Conservation (phyloP, 2,888 invertebrate genomes). For the Zootermopsis nevadensis region DNA sequence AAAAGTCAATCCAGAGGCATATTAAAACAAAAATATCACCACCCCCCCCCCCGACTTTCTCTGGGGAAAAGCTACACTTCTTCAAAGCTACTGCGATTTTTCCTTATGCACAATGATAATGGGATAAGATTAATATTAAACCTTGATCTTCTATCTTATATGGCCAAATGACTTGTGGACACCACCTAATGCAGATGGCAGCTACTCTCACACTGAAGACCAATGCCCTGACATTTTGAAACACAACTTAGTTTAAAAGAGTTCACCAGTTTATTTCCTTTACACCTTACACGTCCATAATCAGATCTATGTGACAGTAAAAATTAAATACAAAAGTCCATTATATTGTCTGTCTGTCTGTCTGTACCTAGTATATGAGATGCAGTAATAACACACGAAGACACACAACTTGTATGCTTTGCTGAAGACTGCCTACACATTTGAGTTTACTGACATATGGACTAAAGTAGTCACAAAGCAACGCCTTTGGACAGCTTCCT, state of each 20-base stretch:
- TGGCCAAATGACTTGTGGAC: too few species aligned
- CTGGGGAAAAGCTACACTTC: too few species aligned
- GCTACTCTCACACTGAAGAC: too few species aligned
- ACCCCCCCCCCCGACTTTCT: too few species aligned
- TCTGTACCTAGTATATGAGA: constrained; percentile 24
- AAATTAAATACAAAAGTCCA: constrained; percentile 52
- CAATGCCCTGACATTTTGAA: background rate
- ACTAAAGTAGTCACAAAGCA: background rate
- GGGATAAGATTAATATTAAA: too few species aligned
- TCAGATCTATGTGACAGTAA: constrained; percentile 51
- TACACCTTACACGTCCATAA: constrained; percentile 44
- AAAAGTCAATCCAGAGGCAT: too few species aligned
- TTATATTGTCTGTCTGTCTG: constrained; percentile 42
- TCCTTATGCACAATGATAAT: too few species aligned
- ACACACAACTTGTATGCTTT: constrained; percentile 37
- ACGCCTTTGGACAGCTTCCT: background rate
- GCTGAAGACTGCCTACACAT: constrained; percentile 5
- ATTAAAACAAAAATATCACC: too few species aligned
- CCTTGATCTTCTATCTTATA: too few species aligned
- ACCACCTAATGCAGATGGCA: too few species aligned
- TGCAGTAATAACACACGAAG: constrained; percentile 29
- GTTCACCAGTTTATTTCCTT: constrained; percentile 28
- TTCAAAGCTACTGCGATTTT: too few species aligned
- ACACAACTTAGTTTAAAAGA: constrained; percentile 19
- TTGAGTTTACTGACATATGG: constrained; percentile 11